A percentile compares a stretch with the other conserved stretches of the same genome.
Conservation (phyloP, 1,140 invertebrate genomes). For the Halotydeus destructor region DNA sequence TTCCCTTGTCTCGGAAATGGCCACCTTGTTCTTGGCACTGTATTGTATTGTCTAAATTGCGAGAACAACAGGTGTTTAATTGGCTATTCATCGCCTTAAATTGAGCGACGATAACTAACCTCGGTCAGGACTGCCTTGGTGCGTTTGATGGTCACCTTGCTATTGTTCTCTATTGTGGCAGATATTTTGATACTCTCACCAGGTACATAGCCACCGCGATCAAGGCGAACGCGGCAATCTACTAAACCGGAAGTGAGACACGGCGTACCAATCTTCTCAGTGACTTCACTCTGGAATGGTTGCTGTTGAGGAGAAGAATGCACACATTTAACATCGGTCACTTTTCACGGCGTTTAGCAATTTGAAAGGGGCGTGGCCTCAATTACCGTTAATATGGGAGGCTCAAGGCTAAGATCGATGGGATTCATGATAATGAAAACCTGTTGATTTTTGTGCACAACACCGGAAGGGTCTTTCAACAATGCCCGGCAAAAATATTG, state of each 20-base stretch:
- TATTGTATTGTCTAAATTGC: slow-evolving; percentile 63
- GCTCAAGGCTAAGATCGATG: slow-evolving; percentile 76
- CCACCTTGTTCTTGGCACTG: slow-evolving; percentile 49
- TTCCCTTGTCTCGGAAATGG: slow-evolving; percentile 66
- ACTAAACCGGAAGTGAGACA: slow-evolving; percentile 63
- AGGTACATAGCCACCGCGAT: slow-evolving; percentile 75
- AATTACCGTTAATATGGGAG: slow-evolving; percentile 61
- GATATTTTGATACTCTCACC: slow-evolving; percentile 71
- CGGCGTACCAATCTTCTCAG: slow-evolving; percentile 63
- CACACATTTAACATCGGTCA: background rate
- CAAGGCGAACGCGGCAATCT: slow-evolving; percentile 56
- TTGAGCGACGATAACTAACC: slow-evolving; percentile 26
- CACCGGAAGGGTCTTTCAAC: slow-evolving; percentile 59
- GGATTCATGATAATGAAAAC: slow-evolving; percentile 92
- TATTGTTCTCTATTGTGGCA: slow-evolving; percentile 62
- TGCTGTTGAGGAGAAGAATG: slow-evolving; percentile 35
- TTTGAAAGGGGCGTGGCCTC: background rate
- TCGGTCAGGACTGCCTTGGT: slow-evolving; percentile 56
- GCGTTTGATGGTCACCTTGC: slow-evolving; percentile 47
- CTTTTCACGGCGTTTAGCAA: background rate
- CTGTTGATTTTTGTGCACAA: slow-evolving; percentile 85
- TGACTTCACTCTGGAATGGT: slow-evolving; percentile 71
- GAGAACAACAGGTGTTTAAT: slow-evolving; percentile 1
- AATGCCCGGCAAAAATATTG: slow-evolving; percentile 86
- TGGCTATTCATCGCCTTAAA: too few species aligned